phyloP scores from a whole-genome alignment of 1,140 invertebrate genomes.

The Chlorops oryzae region DNA sequence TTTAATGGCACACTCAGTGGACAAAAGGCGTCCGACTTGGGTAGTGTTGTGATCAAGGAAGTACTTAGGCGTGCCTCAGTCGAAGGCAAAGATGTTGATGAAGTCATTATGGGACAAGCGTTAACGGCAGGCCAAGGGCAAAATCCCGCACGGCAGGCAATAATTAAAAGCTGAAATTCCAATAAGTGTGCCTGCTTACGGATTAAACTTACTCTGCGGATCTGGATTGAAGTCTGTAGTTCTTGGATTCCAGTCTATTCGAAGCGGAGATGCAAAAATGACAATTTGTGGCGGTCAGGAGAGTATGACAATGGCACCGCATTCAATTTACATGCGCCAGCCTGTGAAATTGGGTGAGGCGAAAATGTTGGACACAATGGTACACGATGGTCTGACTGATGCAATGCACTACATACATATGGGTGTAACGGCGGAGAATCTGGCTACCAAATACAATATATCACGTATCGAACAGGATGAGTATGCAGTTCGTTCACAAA shows the following conservation, averaged over 20 bases:
- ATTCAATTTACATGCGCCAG: slow-evolving; percentile 60
- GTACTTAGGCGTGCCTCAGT: slow-evolving; percentile 60
- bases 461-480: slow-evolving; percentile 69
- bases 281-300: slow-evolving; percentile 81
- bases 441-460: slow-evolving; percentile 65
- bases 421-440: slow-evolving; percentile 82
- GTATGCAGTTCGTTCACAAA: slow-evolving; percentile 68
- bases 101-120: slow-evolving; percentile 81
- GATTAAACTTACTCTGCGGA: slow-evolving; percentile 82
- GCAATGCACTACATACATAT: slow-evolving; percentile 74
- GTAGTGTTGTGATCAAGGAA: slow-evolving; percentile 68
- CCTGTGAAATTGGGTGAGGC: slow-evolving; percentile 66
- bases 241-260: slow-evolving; percentile 65
- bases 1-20: slow-evolving; percentile 66
- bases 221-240: slow-evolving; percentile 76
- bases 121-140: slow-evolving; percentile 71
- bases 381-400: slow-evolving; percentile 75
- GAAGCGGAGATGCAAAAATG: slow-evolving; percentile 61
- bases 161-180: slow-evolving; percentile 73
- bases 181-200: slow-evolving; percentile 62
- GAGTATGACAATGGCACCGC: slow-evolving; percentile 76
- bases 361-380: slow-evolving; percentile 63
- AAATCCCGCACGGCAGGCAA: slow-evolving; percentile 79
- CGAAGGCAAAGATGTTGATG: slow-evolving; percentile 61
- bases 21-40: slow-evolving; percentile 67